Conservation (phyloP, 2,797 vertebrate genomes). For the Dendrocincla tyrannina region DNA sequence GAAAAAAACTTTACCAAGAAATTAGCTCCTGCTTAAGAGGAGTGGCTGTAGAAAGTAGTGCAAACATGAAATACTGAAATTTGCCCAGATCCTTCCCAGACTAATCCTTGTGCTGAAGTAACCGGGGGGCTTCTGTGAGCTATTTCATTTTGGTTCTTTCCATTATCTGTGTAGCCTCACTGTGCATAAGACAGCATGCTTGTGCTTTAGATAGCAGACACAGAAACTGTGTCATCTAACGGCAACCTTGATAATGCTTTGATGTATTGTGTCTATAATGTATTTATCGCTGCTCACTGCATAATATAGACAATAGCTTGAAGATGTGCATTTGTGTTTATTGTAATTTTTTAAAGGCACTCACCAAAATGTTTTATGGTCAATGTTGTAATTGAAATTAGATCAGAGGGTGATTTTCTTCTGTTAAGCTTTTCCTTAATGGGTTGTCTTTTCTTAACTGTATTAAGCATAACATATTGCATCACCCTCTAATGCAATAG, state of each 20-base stretch:
- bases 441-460: background rate
- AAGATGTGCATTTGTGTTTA: background rate
- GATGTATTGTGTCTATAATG: conserved; percentile 13
- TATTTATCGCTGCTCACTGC: background rate
- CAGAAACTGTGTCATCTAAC: background rate
- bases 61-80: conserved; percentile 89
- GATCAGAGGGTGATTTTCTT: conserved; percentile 49
- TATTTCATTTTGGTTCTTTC: background rate
- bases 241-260: conserved; percentile 2
- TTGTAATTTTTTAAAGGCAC: background rate
- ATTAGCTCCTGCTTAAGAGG: conserved; percentile 75
- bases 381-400: conserved; percentile 12
- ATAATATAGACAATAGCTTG: background rate
- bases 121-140: background rate
- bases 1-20: background rate
- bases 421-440: conserved; percentile 54
- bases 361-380: conserved; percentile 8
- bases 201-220: background rate
- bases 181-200: background rate
- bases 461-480: conserved; percentile 30
- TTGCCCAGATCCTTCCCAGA: conserved; percentile 86
- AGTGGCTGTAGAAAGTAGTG: conserved; percentile 86
- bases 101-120: conserved; percentile 26
- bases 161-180: background rate
- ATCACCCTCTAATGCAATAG: conserved; percentile 30